Percentiles rank a stretch among this genome's conserved stretches.
These are phyloP conservation scores for Streptopelia turtur DNA, from an alignment of 2,797 vertebrate species.

Conservation along the genomic window DNA sequence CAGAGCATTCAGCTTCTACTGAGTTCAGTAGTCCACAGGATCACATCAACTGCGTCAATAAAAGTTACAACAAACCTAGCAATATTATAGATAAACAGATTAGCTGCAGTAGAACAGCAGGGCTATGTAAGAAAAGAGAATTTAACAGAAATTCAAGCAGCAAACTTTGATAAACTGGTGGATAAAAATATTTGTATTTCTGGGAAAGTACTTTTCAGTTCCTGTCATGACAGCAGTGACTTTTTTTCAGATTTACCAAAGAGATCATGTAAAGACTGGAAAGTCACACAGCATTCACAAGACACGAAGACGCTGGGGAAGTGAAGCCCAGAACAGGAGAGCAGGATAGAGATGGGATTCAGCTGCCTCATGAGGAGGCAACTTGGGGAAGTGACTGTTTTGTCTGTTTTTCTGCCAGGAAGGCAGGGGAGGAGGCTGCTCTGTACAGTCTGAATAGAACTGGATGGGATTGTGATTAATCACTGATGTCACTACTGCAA, in stretches of 20 bases:
- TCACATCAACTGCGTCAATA: not conserved
- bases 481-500: not conserved
- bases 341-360: slow-evolving; percentile 25
- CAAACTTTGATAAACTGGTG: not conserved
- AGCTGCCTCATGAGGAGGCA: not conserved
- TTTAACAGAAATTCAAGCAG: not conserved
- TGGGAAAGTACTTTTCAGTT: not conserved
- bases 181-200: not conserved
- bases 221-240: not conserved
- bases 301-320: not conserved
- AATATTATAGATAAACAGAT: not conserved
- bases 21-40: not conserved
- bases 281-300: not conserved
- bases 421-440: not conserved
- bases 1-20: not conserved
- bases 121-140: not conserved
- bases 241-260: slow-evolving; percentile 12
- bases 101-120: not conserved
- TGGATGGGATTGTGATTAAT: slow-evolving; percentile 22
- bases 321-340: not conserved
- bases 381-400: not conserved
- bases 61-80: not conserved
- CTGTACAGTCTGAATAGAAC: slow-evolving; percentile 29
- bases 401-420: not conserved
- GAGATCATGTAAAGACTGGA: not conserved